phyloP scores from a whole-genome alignment of 2,888 invertebrate species.

The Lapara coniferarum region DNA sequence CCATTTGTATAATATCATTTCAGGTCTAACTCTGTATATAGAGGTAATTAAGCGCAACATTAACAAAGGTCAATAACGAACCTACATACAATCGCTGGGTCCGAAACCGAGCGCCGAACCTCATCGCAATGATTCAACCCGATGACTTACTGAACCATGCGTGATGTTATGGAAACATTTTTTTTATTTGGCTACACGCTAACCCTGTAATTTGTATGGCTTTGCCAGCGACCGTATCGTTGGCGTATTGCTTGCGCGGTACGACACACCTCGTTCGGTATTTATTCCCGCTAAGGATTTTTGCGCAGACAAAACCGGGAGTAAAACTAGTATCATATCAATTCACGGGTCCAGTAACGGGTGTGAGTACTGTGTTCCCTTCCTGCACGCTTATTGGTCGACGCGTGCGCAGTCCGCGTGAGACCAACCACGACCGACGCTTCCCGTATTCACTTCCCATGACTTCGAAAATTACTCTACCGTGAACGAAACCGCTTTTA shows the following conservation, averaged over 20 bases:
- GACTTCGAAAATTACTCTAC: conserved; percentile 16
- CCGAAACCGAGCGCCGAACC: background rate
- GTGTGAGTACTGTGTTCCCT: background rate
- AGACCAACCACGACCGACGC: background rate
- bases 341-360: background rate
- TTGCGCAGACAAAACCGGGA: too few species aligned
- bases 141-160: background rate
- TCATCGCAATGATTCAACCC: conserved; percentile 14
- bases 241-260: too few species aligned
- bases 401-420: conserved; percentile 7
- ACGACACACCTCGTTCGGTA: too few species aligned
- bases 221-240: too few species aligned
- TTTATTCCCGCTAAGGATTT: too few species aligned
- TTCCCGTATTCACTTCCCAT: conserved; percentile 25
- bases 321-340: background rate
- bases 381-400: background rate
- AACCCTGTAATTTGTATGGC: too few species aligned
- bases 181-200: background rate
- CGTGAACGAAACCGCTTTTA: background rate
- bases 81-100: background rate
- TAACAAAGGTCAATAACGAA: background rate
- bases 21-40: background rate
- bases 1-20: background rate
- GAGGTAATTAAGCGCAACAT: background rate
- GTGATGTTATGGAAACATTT: background rate